Evolutionary conservation across 1,140 invertebrate species (phyloP), one percentile per base, ranked within the genome.

Genomic region (Liolophura sinensis): DNA sequence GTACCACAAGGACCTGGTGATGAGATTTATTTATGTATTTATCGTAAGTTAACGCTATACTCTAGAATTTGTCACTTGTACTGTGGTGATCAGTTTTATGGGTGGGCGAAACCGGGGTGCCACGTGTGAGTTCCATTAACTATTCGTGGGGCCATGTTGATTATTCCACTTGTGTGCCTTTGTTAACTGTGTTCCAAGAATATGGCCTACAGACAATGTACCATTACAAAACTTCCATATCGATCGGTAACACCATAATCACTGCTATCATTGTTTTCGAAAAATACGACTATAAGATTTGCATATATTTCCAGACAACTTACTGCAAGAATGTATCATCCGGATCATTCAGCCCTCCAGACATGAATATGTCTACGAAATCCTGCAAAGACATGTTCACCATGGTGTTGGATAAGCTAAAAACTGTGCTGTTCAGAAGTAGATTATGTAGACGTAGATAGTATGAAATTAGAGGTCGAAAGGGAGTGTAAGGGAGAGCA

Each of bases 331-430:
- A 79, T 16, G 75, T 69, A 27, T 81, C 78, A 16, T 75, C 72
- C 0, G 69, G 65, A 60, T 78, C 69, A 25, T 64, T 51, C 25
- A 81, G 49, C 1, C 79, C 78, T 15, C 79, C 79, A 52, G 75
- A 76, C 76, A 79, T 78, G 67, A 81, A 79, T 6, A 80, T 78
- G 24, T 80, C 74, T 1, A 74, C 60, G 66, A 76, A 81, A 66
- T 80, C 77, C 76, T 78, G 68, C 22, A 72, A 70, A 48, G 57
- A 31, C 64, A 58, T 22, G 31, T 48, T 49, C 51, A 40, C 7
- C 5, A 1, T 5, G 1, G 18, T 5, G 7, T 60, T 12, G n/a
- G 50, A 59, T 54, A 5, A 12, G 24, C 3, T 12, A 20, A 54
- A 54, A 24, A 54, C 3, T 54, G 24, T 54, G n/a, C n/a, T 54